Conservation (phyloP, 2,888 invertebrate genomes). For the Dendrolimus houi region DNA sequence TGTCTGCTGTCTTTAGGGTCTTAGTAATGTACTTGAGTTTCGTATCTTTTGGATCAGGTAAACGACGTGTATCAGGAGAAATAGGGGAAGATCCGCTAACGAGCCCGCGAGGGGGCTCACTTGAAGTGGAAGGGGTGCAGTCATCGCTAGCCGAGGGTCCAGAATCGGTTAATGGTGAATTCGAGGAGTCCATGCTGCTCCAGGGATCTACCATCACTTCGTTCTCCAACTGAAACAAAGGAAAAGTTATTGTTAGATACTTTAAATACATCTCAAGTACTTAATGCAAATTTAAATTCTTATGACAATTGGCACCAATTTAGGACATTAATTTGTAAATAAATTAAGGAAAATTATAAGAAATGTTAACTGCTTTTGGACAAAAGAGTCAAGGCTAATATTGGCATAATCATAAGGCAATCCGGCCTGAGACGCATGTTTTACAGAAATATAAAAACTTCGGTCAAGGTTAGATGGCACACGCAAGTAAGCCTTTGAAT, state of each 20-base stretch:
- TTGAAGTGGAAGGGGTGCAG: constrained; percentile 66
- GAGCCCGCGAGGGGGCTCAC: constrained; percentile 45
- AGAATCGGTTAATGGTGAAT: constrained; percentile 71
- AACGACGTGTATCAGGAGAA: constrained; percentile 50
- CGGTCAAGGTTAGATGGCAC: constrained; percentile 45
- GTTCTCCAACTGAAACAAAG: constrained; percentile 75
- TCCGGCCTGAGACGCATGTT: constrained; percentile 33
- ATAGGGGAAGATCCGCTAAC: constrained; percentile 40
- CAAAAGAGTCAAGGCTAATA: constrained; percentile 38
- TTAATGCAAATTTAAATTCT: background rate
- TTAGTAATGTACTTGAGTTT: constrained; percentile 37
- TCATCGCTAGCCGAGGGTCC: constrained; percentile 71
- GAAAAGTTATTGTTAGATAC: constrained; percentile 8
- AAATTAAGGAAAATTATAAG: constrained; percentile 8
- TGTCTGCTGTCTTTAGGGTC: constrained; percentile 44
- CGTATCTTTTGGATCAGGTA: constrained; percentile 48
- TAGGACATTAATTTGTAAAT: no score
- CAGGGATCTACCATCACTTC: constrained; percentile 74
- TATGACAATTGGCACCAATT: no score
- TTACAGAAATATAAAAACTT: constrained; percentile 31
- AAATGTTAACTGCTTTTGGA: constrained; percentile 19
- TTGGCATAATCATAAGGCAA: constrained; percentile 27
- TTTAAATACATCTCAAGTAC: background rate
- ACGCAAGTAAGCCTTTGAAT: background rate
- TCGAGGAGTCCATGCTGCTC: constrained; percentile 75